Percentiles rank a stretch among this genome's conserved stretches.
Evolutionary conservation across 2,888 invertebrate genomes (phyloP).

Genomic region (Lacanobia oleracea): DNA sequence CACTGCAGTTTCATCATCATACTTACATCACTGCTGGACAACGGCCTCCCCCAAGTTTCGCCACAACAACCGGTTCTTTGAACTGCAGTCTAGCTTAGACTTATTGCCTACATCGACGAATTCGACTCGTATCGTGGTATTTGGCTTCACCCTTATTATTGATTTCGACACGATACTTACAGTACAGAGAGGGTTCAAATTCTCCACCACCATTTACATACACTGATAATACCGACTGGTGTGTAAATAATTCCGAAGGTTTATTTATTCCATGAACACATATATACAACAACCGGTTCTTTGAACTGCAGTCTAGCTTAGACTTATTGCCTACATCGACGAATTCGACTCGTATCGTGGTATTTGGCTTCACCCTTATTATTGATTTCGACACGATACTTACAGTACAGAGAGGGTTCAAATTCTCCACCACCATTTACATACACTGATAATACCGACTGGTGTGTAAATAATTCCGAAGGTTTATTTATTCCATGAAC

Average conservation of each 20-base stretch:
- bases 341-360: not conserved
- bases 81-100: not conserved
- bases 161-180: too few species aligned
- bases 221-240: not conserved
- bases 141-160: not conserved
- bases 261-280: not conserved
- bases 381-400: too few species aligned
- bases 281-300: too few species aligned
- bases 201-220: not conserved
- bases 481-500: not conserved
- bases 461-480: not conserved
- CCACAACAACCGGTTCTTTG: too few species aligned
- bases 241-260: not conserved
- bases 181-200: not conserved
- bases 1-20: not conserved
- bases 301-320: not conserved
- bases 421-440: not conserved
- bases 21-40: too few species aligned
- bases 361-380: not conserved
- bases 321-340: not conserved
- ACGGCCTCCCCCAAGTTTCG: too few species aligned
- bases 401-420: not conserved
- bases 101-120: not conserved
- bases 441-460: not conserved
- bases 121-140: not conserved